Evolutionary conservation across 1,140 invertebrate genomes (phyloP).

Genomic region (Drosophila murphyi): DNA sequence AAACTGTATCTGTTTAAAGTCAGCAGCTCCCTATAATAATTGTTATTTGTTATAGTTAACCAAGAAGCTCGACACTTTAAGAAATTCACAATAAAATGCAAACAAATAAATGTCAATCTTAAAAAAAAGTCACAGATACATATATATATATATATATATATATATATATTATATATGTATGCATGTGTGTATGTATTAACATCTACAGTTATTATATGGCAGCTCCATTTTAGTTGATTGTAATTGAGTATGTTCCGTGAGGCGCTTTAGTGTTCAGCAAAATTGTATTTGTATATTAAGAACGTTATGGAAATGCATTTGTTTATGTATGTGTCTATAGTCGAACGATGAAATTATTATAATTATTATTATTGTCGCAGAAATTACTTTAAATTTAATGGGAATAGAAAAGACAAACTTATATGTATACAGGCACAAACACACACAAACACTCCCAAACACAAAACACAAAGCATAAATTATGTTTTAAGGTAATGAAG

Average conservation of each 20-base stretch:
- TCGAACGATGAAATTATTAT: conserved; percentile 54
- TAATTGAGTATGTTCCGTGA: conserved; percentile 65
- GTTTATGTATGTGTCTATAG: conserved; percentile 71
- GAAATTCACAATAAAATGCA: conserved; percentile 30
- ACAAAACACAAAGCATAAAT: conserved; percentile 19
- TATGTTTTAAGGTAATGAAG: conserved; percentile 13
- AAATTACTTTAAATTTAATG: conserved; percentile 80
- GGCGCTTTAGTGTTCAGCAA: conserved; percentile 78
- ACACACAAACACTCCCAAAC: conserved; percentile 11
- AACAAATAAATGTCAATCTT: conserved; percentile 42
- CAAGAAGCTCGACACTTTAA: conserved; percentile 12
- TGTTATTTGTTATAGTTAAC: not conserved
- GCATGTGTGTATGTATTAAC: too few relatives aligned
- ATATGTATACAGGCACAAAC: conserved; percentile 22
- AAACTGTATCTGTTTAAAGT: not conserved
- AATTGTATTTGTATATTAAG: conserved; percentile 57
- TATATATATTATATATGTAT: not conserved
- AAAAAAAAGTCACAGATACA: conserved; percentile 18
- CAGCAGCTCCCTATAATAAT: conserved; percentile 8
- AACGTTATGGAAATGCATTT: conserved; percentile 63
- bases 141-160: conserved; percentile 16
- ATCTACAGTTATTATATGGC: conserved; percentile 51
- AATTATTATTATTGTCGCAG: conserved; percentile 78
- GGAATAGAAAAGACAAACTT: conserved; percentile 37
- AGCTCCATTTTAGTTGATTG: conserved; percentile 61